These are phyloP conservation scores for Chrysolina americana DNA, from an alignment of 2,888 invertebrate genomes.

Conservation along the genomic window DNA sequence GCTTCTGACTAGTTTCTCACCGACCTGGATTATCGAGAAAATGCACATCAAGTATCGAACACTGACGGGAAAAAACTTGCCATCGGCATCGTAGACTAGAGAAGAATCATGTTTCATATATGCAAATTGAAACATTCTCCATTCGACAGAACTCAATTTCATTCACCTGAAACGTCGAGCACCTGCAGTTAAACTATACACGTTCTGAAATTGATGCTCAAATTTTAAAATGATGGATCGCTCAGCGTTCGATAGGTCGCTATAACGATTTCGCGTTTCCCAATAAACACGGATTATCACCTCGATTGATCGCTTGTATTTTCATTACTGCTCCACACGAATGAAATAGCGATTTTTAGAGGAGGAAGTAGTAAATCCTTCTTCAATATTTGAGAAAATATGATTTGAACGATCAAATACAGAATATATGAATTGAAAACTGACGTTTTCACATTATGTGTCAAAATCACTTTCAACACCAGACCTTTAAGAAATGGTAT, in stretches of 20 bases:
- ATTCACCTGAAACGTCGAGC: neutral
- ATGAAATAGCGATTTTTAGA: neutral
- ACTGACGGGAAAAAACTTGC: too few relatives aligned
- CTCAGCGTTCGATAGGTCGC: conserved; percentile 40
- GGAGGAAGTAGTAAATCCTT: neutral
- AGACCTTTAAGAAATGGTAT: too few relatives aligned
- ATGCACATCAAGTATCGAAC: too few relatives aligned
- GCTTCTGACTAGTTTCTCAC: too few relatives aligned
- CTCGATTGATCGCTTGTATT: conserved; percentile 51
- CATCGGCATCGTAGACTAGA: too few relatives aligned
- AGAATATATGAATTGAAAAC: too few relatives aligned
- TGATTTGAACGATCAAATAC: too few relatives aligned
- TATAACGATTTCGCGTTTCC: conserved; percentile 45
- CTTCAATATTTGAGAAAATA: neutral
- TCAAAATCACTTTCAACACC: too few relatives aligned
- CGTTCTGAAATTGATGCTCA: conserved; percentile 31
- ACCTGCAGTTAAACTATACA: conserved; percentile 13
- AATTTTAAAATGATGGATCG: conserved; percentile 40
- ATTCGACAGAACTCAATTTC: neutral
- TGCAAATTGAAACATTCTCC: conserved; percentile 7
- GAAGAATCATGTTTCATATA: conserved; percentile 34
- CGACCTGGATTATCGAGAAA: too few relatives aligned
- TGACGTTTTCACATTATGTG: too few relatives aligned
- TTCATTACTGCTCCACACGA: conserved; percentile 48
- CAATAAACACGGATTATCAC: conserved; percentile 51